phyloP scores from a whole-genome alignment of 2,888 invertebrate genomes.

The Caenorhabditis wallacei region DNA sequence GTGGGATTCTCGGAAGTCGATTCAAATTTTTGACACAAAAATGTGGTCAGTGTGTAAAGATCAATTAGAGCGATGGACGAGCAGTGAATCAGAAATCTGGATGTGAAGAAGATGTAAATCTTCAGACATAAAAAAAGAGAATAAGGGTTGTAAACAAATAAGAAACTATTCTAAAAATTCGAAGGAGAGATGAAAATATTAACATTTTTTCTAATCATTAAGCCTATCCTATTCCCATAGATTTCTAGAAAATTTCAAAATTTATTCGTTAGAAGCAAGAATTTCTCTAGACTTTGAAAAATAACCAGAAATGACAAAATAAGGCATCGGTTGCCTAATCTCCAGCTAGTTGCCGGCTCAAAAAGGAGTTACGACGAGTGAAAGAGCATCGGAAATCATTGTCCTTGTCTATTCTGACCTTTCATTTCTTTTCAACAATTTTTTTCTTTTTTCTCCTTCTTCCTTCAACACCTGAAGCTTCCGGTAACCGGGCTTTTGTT shows the following conservation, averaged over 20 bases:
- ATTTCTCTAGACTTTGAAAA: background rate
- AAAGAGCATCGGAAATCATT: constrained; percentile 48
- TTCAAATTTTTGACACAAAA: constrained; percentile 2
- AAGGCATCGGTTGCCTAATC: constrained; percentile 47
- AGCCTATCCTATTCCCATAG: no score
- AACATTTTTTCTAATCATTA: no score
- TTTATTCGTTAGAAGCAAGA: background rate
- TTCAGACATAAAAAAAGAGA: background rate
- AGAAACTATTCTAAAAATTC: no score
- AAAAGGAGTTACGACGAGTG: constrained; percentile 37
- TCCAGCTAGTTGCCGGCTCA: constrained; percentile 44
- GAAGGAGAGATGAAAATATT: no score
- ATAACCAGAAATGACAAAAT: constrained; percentile 3
- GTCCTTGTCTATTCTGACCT: constrained; percentile 56
- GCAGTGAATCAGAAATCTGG: constrained; percentile 37
- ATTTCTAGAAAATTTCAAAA: no score
- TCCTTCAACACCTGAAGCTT: constrained; percentile 36
- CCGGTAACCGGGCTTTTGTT: constrained; percentile 47
- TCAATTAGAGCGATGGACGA: constrained; percentile 46
- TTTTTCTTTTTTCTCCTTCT: constrained; percentile 9
- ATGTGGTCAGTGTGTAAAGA: constrained; percentile 46
- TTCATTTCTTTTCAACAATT: constrained; percentile 54
- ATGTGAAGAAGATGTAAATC: background rate
- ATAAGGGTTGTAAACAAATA: background rate
- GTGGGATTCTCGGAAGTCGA: constrained; percentile 8